Conservation (phyloP, 2,797 vertebrate genomes). For the Crenichthys baileyi region DNA sequence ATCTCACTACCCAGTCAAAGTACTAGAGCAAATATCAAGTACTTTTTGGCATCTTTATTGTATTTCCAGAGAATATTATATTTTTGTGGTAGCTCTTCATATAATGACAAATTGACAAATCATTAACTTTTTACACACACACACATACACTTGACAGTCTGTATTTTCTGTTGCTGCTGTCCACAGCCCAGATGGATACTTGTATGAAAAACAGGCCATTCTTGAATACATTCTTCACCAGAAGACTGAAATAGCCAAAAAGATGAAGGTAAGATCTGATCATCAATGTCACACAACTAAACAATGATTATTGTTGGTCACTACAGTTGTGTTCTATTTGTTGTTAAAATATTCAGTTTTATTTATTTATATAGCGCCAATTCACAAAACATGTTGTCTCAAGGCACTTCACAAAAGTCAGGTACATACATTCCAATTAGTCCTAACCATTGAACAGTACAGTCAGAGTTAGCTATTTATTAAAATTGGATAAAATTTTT, state of each 20-base stretch:
- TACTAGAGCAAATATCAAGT: no score
- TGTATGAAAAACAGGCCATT: conserved; percentile 92
- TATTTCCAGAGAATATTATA: background rate
- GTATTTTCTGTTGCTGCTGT: conserved; percentile 16
- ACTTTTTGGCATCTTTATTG: background rate
- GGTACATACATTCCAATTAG: no score
- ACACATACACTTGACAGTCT: background rate
- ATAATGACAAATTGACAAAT: background rate
- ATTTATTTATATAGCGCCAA: no score
- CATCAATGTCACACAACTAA: background rate
- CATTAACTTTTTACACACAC: background rate
- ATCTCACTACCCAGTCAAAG: background rate
- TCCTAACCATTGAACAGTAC: no score
- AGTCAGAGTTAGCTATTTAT: no score
- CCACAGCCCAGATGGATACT: conserved; percentile 85
- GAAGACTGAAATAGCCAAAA: conserved; percentile 88
- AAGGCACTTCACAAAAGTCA: no score
- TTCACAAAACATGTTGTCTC: no score
- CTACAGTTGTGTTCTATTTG: background rate
- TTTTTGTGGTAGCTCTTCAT: background rate
- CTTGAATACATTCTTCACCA: conserved; percentile 92
- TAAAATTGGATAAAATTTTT: no score
- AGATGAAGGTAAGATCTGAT: conserved; percentile 85
- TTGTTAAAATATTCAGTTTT: background rate
- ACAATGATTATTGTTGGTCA: background rate